phyloP scores from a whole-genome alignment of 2,113 vertebrate species.

The Alligator sinensis region DNA sequence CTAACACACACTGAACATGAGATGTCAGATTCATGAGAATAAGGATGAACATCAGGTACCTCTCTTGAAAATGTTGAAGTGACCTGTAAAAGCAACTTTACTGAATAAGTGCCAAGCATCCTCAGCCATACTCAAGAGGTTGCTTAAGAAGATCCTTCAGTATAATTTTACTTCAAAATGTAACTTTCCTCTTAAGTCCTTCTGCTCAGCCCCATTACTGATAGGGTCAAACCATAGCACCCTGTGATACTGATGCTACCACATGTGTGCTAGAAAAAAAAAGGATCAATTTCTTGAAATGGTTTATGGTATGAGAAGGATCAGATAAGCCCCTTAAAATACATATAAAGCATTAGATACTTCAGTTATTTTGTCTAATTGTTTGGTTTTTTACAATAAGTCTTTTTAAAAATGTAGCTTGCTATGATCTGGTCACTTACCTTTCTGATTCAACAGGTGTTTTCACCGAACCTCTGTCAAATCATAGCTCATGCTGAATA shows the following conservation, averaged over 20 bases:
- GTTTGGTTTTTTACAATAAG: too few relatives aligned
- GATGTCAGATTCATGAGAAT: fast-evolving
- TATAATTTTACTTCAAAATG: neutral
- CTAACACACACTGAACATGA: neutral
- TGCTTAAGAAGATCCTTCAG: neutral
- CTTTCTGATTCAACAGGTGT: neutral
- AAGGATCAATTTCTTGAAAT: neutral
- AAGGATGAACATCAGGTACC: neutral
- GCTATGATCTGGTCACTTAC: neutral
- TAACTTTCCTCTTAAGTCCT: neutral
- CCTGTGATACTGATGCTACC: neutral
- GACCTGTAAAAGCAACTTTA: neutral
- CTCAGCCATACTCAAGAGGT: fast-evolving
- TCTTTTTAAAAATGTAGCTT: neutral
- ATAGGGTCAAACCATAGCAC: neutral
- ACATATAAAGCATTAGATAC: too few relatives aligned
- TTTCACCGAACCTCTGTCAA: neutral
- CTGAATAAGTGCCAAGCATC: fast-evolving
- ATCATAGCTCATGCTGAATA: neutral
- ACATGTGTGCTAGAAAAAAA: neutral
- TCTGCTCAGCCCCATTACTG: neutral
- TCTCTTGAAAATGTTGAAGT: neutral
- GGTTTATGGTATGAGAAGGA: neutral
- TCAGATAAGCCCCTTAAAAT: neutral
- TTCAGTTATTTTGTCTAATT: too few relatives aligned